Evolutionary conservation across 2,888 invertebrate species (phyloP).

Genomic region (Danaus chrysippus): DNA sequence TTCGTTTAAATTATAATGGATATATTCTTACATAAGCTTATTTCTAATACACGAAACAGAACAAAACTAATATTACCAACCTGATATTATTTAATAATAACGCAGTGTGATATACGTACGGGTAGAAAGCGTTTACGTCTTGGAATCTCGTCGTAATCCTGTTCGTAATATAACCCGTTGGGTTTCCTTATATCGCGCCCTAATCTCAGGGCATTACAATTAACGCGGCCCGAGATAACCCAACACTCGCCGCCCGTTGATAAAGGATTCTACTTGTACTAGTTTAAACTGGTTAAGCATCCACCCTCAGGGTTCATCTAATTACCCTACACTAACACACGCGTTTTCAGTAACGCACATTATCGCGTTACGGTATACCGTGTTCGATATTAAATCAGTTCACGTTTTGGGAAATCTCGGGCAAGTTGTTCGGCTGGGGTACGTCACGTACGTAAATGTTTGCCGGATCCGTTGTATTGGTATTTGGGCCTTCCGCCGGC

Average conservation of each 20-base stretch:
- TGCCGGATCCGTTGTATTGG: slow-evolving; percentile 55
- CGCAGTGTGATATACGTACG: slow-evolving; percentile 12
- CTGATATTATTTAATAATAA: background rate
- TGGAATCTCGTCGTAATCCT: slow-evolving; percentile 44
- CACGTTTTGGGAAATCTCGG: slow-evolving; percentile 52
- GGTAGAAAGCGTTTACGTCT: slow-evolving; percentile 20
- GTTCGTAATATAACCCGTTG: slow-evolving; percentile 35
- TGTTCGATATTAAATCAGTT: slow-evolving; percentile 43
- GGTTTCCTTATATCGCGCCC: slow-evolving; percentile 61
- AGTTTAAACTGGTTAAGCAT: slow-evolving; percentile 76
- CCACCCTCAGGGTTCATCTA: slow-evolving; percentile 75
- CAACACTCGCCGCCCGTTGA: slow-evolving; percentile 76
- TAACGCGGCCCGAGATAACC: slow-evolving; percentile 76
- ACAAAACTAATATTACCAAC: no score
- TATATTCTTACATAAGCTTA: no score
- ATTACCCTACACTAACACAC: slow-evolving; percentile 69
- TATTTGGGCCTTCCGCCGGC: slow-evolving; percentile 55
- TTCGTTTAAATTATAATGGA: no score
- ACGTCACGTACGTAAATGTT: slow-evolving; percentile 71
- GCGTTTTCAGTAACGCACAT: slow-evolving; percentile 37
- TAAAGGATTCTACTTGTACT: slow-evolving; percentile 67
- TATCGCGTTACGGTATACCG: slow-evolving; percentile 43
- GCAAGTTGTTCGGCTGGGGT: slow-evolving; percentile 44
- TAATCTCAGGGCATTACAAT: slow-evolving; percentile 77
- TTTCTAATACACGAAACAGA: no score